Evolutionary conservation across 1,140 invertebrate genomes (phyloP).

Genomic region (Diplogasteroides magnus): DNA sequence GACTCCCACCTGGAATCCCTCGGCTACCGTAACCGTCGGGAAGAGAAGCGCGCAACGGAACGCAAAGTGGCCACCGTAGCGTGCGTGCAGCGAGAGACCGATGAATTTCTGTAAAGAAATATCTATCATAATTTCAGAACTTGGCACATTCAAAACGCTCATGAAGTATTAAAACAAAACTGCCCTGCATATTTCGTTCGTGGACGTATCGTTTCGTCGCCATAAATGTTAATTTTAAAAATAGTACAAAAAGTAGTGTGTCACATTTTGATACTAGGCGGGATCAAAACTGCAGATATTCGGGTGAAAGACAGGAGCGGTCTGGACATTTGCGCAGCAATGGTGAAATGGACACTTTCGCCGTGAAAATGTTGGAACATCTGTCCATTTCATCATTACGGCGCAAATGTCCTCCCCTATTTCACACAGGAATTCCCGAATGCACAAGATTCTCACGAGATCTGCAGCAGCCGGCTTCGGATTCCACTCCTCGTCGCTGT

Average conservation of each 20-base stretch:
- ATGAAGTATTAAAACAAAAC: neutral
- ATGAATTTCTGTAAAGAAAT: constrained; percentile 34
- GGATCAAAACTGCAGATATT: constrained; percentile 13
- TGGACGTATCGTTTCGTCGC: neutral
- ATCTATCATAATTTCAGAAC: constrained; percentile 1
- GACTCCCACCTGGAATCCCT: too few species aligned
- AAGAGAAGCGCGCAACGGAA: constrained; percentile 36
- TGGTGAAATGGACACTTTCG: too few species aligned
- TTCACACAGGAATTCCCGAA: too few species aligned
- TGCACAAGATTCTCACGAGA: neutral
- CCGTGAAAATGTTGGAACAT: too few species aligned
- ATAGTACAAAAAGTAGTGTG: neutral
- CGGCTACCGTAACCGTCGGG: too few species aligned
- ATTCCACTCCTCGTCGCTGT: neutral
- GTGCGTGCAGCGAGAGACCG: constrained; percentile 35
- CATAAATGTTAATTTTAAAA: neutral
- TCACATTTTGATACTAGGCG: neutral
- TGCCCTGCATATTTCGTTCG: neutral
- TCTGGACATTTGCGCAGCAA: too few species aligned
- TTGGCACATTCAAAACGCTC: neutral
- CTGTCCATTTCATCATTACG: too few species aligned
- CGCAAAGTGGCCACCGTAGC: constrained; percentile 38
- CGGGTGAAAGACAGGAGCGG: too few species aligned
- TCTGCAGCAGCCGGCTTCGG: neutral
- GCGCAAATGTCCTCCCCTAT: too few species aligned